Percentiles rank a stretch among this genome's conserved stretches.
These are phyloP conservation scores for Butorides virescens DNA, from an alignment of 2,113 vertebrate genomes.

Conservation along the genomic window DNA sequence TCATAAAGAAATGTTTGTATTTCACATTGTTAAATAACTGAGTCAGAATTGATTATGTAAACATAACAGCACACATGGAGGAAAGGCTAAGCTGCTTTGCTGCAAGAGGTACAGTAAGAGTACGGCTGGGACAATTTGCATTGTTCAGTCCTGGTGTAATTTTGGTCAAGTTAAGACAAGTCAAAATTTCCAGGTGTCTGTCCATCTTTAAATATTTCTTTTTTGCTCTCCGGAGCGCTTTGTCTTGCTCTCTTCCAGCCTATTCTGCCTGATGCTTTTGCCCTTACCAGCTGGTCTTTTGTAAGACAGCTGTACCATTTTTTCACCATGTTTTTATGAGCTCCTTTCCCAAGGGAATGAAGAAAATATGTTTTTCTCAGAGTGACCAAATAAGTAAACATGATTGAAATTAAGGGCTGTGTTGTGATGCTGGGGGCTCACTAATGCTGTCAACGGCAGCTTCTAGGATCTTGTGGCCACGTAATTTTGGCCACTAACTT, in stretches of 20 bases:
- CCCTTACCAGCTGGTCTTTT: background rate
- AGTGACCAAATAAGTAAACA: background rate
- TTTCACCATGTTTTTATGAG: background rate
- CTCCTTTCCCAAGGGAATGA: background rate
- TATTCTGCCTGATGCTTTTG: background rate
- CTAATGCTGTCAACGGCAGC: background rate
- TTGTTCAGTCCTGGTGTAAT: background rate
- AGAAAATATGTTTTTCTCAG: background rate
- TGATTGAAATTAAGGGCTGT: background rate
- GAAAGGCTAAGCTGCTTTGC: background rate
- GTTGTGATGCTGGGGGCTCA: background rate
- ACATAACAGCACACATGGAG: background rate
- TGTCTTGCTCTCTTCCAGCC: background rate
- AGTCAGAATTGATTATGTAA: constrained; percentile 36
- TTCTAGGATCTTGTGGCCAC: background rate
- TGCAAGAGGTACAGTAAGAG: background rate
- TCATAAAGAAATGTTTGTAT: constrained; percentile 69
- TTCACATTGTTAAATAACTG: constrained; percentile 61
- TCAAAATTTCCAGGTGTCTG: background rate
- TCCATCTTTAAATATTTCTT: background rate
- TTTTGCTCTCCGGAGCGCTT: background rate
- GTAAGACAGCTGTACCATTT: fast-evolving
- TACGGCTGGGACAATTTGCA: background rate
- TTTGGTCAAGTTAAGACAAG: background rate
- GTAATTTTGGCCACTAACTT: background rate